These are phyloP conservation scores for Melanchra persicariae DNA, from an alignment of 2,888 invertebrate species.

Conservation along the genomic window DNA sequence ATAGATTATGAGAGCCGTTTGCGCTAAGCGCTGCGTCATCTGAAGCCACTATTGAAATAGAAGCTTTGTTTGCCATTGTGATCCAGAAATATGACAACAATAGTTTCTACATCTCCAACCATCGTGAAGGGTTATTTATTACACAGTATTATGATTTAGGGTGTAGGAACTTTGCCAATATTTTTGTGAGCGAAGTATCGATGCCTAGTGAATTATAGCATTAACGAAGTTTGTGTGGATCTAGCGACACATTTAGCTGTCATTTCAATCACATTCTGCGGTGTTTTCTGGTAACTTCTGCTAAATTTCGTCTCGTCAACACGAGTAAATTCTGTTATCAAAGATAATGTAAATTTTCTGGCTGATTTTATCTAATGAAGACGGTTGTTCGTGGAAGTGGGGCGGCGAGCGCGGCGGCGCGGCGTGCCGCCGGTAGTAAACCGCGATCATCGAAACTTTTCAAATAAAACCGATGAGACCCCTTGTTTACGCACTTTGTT, in stretches of 20 bases:
- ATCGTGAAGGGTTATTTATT: constrained; percentile 61
- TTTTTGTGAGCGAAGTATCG: constrained; percentile 52
- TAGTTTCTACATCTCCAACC: constrained; percentile 59
- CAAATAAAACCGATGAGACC: constrained; percentile 86
- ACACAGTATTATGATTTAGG: constrained; percentile 58
- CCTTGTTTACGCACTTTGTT: constrained; percentile 85
- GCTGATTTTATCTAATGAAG: constrained; percentile 68
- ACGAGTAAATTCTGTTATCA: constrained; percentile 40
- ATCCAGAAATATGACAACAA: constrained; percentile 61
- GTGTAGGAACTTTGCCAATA: constrained; percentile 53
- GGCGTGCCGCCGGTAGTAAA: constrained; percentile 71
- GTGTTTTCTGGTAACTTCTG: constrained; percentile 17
- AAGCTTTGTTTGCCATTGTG: constrained; percentile 62
- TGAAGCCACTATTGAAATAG: constrained; percentile 66
- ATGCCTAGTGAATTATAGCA: constrained; percentile 55
- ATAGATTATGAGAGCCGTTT: constrained; percentile 77
- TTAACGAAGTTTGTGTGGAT: constrained; percentile 35
- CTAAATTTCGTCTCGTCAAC: constrained; percentile 14
- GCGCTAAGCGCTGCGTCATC: constrained; percentile 74
- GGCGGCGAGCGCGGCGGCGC: constrained; percentile 34
- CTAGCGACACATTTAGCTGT: constrained; percentile 31
- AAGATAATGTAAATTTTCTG: constrained; percentile 62
- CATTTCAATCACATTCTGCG: constrained; percentile 30
- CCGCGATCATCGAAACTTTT: constrained; percentile 84
- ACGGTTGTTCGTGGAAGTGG: constrained; percentile 69